Evolutionary conservation across 1,140 invertebrate species (phyloP).

Genomic region (Doryteuthis pealeii): DNA sequence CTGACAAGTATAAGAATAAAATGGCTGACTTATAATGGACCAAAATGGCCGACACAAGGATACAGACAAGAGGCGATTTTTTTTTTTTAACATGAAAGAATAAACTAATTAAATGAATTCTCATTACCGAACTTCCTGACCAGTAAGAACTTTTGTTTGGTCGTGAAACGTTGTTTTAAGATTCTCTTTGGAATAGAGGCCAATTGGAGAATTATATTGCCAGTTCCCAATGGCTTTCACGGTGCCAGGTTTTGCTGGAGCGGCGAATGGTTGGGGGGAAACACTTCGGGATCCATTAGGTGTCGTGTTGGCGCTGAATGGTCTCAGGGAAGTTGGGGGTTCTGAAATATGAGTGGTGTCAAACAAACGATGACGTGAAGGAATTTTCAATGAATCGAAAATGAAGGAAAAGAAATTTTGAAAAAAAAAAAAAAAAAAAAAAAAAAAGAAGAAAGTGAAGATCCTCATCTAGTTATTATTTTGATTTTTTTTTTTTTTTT

Average conservation of each 20-base stretch:
- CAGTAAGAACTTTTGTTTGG: constrained; percentile 77
- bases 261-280: constrained; percentile 12
- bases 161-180: constrained; percentile 90
- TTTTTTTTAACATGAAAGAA: too few relatives aligned
- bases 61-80: too few relatives aligned
- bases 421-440: too few relatives aligned
- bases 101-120: not conserved
- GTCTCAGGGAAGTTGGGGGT: constrained; percentile 26
- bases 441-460: too few relatives aligned
- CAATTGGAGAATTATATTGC: constrained; percentile 93
- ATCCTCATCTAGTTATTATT: too few relatives aligned
- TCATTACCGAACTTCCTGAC: constrained; percentile 6
- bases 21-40: too few relatives aligned
- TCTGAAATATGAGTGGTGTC: constrained; percentile 26
- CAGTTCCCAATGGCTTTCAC: constrained; percentile 78
- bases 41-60: too few relatives aligned
- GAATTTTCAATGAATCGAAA: too few relatives aligned
- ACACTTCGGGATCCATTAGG: constrained; percentile 17
- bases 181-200: constrained; percentile 91
- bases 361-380: too few relatives aligned
- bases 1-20: too few relatives aligned
- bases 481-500: too few relatives aligned
- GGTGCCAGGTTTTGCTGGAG: constrained; percentile 21
- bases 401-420: too few relatives aligned
- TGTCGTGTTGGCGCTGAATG: constrained; percentile 16